phyloP scores from a whole-genome alignment of 1,140 invertebrate genomes.

The Pseudomyrmex dendroicus region DNA sequence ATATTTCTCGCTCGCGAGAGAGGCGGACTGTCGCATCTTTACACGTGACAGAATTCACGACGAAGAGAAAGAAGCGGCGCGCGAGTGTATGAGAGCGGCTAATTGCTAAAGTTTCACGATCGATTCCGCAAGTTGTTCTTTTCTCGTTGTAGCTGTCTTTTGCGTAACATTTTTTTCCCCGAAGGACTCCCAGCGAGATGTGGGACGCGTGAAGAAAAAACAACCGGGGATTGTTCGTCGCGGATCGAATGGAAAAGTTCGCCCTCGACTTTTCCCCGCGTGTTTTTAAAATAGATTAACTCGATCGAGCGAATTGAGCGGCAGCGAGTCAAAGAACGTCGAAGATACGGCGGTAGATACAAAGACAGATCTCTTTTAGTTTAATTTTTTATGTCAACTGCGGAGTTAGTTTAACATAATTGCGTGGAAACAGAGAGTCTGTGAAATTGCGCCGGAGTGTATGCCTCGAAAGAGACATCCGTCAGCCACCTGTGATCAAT shows the following conservation, averaged over 20 bases:
- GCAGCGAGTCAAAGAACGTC: no score
- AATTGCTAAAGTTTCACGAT: conserved; percentile 65
- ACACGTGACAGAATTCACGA: background rate
- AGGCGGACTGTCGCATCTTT: conserved; percentile 1
- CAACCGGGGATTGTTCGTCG: background rate
- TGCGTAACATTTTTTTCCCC: conserved; percentile 13
- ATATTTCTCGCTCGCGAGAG: no score
- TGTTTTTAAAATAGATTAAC: conserved; percentile 49
- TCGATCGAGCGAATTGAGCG: conserved; percentile 35
- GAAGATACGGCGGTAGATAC: no score
- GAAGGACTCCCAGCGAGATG: background rate
- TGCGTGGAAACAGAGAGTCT: no score
- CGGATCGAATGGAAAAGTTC: conserved; percentile 35
- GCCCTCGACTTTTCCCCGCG: conserved; percentile 8
- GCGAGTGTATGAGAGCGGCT: conserved; percentile 45
- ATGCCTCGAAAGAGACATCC: no score
- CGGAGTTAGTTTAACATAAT: no score
- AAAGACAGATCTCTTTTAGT: no score
- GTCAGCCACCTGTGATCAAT: no score
- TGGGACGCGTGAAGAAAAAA: conserved; percentile 4
- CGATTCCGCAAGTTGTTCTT: background rate
- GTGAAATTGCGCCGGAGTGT: no score
- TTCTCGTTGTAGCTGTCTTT: conserved; percentile 11
- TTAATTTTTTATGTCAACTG: no score
- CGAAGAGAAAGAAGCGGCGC: background rate